phyloP scores from a whole-genome alignment of 2,888 invertebrate genomes.

The Sylvicola cinctus region DNA sequence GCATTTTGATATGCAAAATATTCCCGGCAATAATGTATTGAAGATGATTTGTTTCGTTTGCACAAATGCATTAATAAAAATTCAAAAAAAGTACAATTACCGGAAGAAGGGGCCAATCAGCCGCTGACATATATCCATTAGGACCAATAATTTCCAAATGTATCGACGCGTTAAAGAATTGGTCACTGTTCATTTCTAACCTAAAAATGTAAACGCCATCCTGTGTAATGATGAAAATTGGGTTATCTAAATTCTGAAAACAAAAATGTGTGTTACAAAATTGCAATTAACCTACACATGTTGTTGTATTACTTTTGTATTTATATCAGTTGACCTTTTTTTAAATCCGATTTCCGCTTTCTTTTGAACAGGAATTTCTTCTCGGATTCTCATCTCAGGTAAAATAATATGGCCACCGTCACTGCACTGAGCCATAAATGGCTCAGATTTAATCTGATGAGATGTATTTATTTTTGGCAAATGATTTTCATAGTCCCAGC shows the following conservation, averaged over 20 bases:
- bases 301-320: too few relatives aligned
- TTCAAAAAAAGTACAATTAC: constrained; percentile 28
- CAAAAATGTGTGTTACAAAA: too few relatives aligned
- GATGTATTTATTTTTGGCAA: constrained; percentile 8
- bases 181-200: constrained; percentile 26
- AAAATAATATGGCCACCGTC: constrained; percentile 8
- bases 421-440: constrained; percentile 7
- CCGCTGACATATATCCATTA: constrained; percentile 70
- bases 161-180: constrained; percentile 34
- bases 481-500: constrained; percentile 24
- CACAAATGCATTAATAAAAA: too few relatives aligned
- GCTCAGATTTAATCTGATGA: constrained; percentile 8
- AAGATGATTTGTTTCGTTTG: too few relatives aligned
- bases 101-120: constrained; percentile 71
- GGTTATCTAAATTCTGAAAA: constrained; percentile 18
- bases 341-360: not conserved
- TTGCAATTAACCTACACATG: too few relatives aligned
- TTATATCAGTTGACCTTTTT: not conserved
- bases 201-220: constrained; percentile 56
- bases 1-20: too few relatives aligned
- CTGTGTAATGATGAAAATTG: constrained; percentile 33
- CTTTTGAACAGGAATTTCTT: not conserved
- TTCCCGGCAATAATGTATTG: too few relatives aligned
- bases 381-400: constrained; percentile 8
- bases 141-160: constrained; percentile 53